Conservation (phyloP, 92 coral and sea anemone genomes). For the Palythoa grandiflora region DNA sequence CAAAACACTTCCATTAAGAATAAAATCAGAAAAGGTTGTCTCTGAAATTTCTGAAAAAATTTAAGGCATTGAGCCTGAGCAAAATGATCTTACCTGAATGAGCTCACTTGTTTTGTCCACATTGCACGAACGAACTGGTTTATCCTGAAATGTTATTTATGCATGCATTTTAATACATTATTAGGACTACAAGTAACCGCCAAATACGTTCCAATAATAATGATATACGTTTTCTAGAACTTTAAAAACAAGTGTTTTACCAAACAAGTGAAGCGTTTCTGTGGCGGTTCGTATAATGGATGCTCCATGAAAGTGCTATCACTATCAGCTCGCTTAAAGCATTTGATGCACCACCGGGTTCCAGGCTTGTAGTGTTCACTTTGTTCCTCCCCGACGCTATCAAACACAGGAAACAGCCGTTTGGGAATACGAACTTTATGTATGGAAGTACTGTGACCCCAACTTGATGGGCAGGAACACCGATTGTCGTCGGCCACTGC, state of each 20-base stretch:
- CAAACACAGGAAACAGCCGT: background rate
- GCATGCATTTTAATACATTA: background rate
- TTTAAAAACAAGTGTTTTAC: background rate
- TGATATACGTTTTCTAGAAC: constrained; percentile 3
- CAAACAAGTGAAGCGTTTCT: background rate
- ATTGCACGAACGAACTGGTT: too few relatives aligned
- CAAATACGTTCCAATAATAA: constrained; percentile 7
- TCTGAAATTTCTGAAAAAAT: too few relatives aligned
- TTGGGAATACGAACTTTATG: constrained; percentile 7
- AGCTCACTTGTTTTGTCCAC: too few relatives aligned
- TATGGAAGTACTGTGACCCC: background rate
- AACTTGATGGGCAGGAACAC: too few relatives aligned
- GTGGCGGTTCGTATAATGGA: constrained; percentile 12
- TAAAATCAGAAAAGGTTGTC: background rate
- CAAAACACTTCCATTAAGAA: background rate
- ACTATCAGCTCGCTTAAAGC: background rate
- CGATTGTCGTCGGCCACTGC: background rate
- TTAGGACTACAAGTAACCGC: background rate
- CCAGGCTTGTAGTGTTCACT: too few relatives aligned
- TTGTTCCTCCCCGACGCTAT: too few relatives aligned
- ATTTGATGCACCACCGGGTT: too few relatives aligned
- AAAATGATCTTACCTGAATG: too few relatives aligned
- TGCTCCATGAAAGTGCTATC: constrained; percentile 3
- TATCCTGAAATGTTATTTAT: too few relatives aligned
- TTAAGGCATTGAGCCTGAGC: background rate